Evolutionary conservation across 2,113 vertebrate species (phyloP), one percentile per base, ranked within the genome.

Genomic region (Chaenocephalus aceratus): DNA sequence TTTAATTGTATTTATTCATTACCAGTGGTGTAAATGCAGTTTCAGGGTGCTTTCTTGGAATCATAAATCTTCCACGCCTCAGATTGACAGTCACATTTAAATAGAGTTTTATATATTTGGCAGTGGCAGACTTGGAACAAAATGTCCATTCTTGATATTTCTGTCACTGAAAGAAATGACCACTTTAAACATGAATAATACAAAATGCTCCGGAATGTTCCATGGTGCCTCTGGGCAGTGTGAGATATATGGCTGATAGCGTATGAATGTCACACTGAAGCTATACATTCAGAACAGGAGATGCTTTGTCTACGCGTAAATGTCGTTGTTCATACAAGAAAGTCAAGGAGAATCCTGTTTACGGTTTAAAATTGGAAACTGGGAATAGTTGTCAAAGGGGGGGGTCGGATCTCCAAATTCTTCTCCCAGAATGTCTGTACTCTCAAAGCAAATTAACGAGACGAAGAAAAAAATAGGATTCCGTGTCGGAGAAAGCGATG

Each of bases 361-460:
- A 96, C 95, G 92, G 67, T 62, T 46, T 60, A 95, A 95, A 96
- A 95, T 93, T 94, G 93, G 93, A 93, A 94, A 94, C 91, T 95
- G 94, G 91, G 93, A 93, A 30, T 21, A 30, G 23, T 59, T 10
- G 7, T 6, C 36, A 18, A 16, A 3, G n/a, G 3, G 58, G 26
- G 26, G 26, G 26, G 3, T 30, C 30, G 30, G 3, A 0, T 30
- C 30, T 77, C 61, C 23, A 73, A 77, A 80, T 66, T 72, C 76
- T n/a, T 68, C 60, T 57, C 57, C 57, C 21, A 56, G 72, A 85
- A 85, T 77, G 85, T 69, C 95, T 95, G 96, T 94, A 93, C 95
- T 96, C 96, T 96, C 96, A 96, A 95, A 95, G 95, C 94, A 93
- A 97, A 96, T 97, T 96, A 97, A 97, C 96, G 95, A 97, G 96